Evolutionary conservation across 2,888 invertebrate genomes (phyloP), one percentile per base, ranked within the genome.

Genomic region (Nephrotoma guestfalica): DNA sequence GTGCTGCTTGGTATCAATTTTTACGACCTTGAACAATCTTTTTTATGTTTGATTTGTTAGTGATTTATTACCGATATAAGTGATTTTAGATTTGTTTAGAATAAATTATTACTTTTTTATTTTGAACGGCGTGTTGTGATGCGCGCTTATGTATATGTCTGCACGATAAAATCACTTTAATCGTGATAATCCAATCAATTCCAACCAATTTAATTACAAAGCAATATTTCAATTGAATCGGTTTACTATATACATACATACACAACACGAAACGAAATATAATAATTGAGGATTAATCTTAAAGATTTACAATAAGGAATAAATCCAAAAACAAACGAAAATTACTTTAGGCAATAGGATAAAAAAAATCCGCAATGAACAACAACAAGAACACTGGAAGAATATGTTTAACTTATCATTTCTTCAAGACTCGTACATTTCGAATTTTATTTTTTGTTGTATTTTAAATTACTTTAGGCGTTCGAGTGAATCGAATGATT

Each of bases 401-500:
- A 47, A 71, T 71, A 71, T 57, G 30, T 71, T 71, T 71, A 71
- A 71, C 71, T 71, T 71, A 71, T 71, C 71, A 71, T 71, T 30
- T 71, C 71, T 71, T 71, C 30, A 30, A 71, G 71, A 71, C 30
- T 71, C 71, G 30, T 71, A 71, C 71, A 71, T 30, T 71, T 71
- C 11, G 71, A 9, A 71, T 71, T 71, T 71, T 71, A 15, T 84
- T 84, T 83, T 41, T 83, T 41, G 5, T 30, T 41, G 41, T 41
- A 40, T 41, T 83, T 41, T 84, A 84, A 84, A 84, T 84, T 84
- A 84, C 84, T 84, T 84, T 84, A 84, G 84, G 84, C 84, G 84
- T 84, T 84, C 84, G 84, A 84, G 84, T 84, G 84, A 84, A 84
- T 84, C 84, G 84, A 84, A 84, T 84, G 84, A 84, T 84, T 84